Percentiles rank a stretch among this genome's conserved stretches.
These are phyloP conservation scores for Melipona quadrifasciata DNA, from an alignment of 1,140 invertebrate species.

Conservation along the genomic window DNA sequence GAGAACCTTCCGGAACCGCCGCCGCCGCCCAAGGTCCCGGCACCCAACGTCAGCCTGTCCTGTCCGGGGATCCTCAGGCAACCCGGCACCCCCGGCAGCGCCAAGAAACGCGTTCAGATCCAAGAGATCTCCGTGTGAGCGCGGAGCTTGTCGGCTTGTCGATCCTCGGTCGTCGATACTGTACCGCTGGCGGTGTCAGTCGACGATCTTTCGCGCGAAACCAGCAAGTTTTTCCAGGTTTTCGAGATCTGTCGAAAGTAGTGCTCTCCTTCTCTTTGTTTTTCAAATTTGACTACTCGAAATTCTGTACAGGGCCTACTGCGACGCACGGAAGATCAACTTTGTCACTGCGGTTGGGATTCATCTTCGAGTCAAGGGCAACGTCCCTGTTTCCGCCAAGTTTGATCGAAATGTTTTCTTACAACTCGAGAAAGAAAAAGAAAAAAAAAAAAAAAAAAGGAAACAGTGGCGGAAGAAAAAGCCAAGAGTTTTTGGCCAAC, in stretches of 20 bases:
- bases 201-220: no score
- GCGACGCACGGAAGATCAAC: no score
- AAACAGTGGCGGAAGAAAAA: no score
- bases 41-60: constrained; percentile 75
- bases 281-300: no score
- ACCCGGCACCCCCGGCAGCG: constrained; percentile 85
- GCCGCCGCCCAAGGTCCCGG: constrained; percentile 85
- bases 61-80: constrained; percentile 85
- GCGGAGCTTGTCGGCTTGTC: no score
- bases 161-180: no score
- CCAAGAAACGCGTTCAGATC: constrained; percentile 93
- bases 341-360: no score
- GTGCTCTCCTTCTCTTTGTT: background rate
- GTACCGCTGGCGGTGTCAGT: no score
- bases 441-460: no score
- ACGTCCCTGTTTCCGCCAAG: background rate
- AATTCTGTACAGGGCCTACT: no score
- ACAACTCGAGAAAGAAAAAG: background rate
- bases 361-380: background rate
- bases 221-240: no score
- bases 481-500: background rate
- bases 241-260: no score
- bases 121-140: constrained; percentile 91
- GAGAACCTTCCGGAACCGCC: constrained; percentile 85
- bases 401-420: constrained; percentile 8